phyloP scores from a whole-genome alignment of 2,797 vertebrate genomes.

The Carapus acus region DNA sequence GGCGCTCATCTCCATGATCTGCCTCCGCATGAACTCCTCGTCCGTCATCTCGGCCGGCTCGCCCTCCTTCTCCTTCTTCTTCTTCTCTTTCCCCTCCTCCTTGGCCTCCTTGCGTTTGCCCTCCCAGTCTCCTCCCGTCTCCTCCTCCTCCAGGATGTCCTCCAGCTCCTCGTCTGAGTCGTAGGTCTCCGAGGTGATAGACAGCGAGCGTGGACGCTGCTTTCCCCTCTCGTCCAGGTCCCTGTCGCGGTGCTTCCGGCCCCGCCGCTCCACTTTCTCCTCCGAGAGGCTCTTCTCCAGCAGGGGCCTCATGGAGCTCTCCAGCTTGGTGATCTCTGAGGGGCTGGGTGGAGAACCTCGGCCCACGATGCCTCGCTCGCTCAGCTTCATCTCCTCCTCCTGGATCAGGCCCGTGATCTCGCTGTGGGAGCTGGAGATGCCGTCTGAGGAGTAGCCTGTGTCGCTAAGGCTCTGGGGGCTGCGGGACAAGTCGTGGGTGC shows the following conservation, averaged over 20 bases:
- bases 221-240: constrained; percentile 80
- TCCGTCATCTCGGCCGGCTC: constrained; percentile 82
- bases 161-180: constrained; percentile 94
- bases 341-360: constrained; percentile 85
- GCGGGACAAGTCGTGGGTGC: constrained; percentile 87
- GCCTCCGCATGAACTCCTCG: constrained; percentile 96
- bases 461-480: constrained; percentile 98
- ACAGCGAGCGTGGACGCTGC: constrained; percentile 86
- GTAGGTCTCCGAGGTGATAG: constrained; percentile 88
- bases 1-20: constrained; percentile 98
- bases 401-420: constrained; percentile 95
- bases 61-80: constrained; percentile 71
- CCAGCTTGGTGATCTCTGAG: constrained; percentile 89
- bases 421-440: constrained; percentile 96
- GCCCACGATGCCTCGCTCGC: constrained; percentile 78
- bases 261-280: constrained; percentile 72
- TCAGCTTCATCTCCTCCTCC: constrained; percentile 93
- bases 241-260: constrained; percentile 68
- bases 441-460: constrained; percentile 96
- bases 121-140: constrained; percentile 84
- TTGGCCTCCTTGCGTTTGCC: constrained; percentile 78
- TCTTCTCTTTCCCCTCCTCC: constrained; percentile 80
- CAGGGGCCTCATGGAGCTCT: constrained; percentile 85
- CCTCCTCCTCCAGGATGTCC: constrained; percentile 91
- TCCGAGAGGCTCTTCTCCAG: constrained; percentile 78